Evolutionary conservation across 2,888 invertebrate genomes (phyloP).

Genomic region (Pollenia angustigena): DNA sequence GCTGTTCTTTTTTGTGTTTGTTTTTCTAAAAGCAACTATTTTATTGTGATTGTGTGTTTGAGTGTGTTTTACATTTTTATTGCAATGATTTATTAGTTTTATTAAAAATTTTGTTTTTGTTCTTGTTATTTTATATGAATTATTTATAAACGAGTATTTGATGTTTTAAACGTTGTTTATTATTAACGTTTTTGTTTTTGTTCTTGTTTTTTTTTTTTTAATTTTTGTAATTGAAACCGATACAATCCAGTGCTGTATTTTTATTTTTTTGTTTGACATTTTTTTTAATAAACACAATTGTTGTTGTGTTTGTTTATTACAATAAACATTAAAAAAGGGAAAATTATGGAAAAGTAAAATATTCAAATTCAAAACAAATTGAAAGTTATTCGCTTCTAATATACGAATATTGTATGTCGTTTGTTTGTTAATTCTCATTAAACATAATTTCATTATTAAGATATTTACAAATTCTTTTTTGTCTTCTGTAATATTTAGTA

Average conservation of each 20-base stretch:
- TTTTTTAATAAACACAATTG: conserved; percentile 10
- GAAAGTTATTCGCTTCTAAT: background rate
- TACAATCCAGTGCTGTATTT: conserved; percentile 74
- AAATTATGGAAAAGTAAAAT: background rate
- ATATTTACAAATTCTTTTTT: background rate
- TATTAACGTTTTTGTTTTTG: conserved; percentile 13
- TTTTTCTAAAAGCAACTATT: conserved; percentile 49
- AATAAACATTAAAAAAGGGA: background rate
- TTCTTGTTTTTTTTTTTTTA: conserved; percentile 52
- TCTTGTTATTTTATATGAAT: conserved; percentile 41
- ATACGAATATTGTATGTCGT: too few species aligned
- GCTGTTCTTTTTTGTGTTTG: conserved; percentile 14
- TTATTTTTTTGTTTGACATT: conserved; percentile 39
- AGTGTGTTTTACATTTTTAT: conserved; percentile 15
- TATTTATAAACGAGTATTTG: conserved; percentile 51
- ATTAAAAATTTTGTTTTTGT: conserved; percentile 7
- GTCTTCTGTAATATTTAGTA: background rate
- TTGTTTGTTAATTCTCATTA: too few species aligned
- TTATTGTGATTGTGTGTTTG: conserved; percentile 41
- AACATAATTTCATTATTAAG: background rate
- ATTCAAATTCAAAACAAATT: background rate
- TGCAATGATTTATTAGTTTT: conserved; percentile 32
- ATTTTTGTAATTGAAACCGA: conserved; percentile 80
- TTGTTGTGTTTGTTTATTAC: conserved; percentile 3
- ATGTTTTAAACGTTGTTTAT: conserved; percentile 31